Evolutionary conservation across 1,140 invertebrate genomes (phyloP), one percentile per base, ranked within the genome.

Genomic region (Plodia interpunctella): DNA sequence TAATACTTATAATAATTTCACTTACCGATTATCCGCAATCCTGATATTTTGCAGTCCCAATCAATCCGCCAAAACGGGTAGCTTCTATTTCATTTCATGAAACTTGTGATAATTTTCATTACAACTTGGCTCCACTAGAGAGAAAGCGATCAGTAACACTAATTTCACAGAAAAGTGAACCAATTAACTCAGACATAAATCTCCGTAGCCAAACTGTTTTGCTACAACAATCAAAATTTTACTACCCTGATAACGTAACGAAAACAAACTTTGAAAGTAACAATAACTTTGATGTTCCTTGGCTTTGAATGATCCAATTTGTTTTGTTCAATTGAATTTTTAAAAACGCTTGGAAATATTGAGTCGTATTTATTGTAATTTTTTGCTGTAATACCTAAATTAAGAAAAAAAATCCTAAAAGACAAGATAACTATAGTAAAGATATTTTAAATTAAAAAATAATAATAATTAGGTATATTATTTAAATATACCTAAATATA

Each of bases 301-400:
- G 38, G 15, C 13, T 44, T 32, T 32, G 30, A 5, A 6, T 1
- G 30, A 32, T 32, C 30, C 6, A 32, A 32, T 5, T 10, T 10
- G 1, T 32, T 32, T 10, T 32, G 11, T 32, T 32, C 4, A 8
- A 32, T 5, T 32, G 8, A 11, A 32, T 5, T 32, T 4, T 5
- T 32, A 25, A 25, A 3, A 25, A 25, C 6, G 2, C 21, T 25
- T 25, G 2, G 21, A 3, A 25, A 25, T 32, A 32, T 32, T 32
- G 30, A 9, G 4, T 5, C 30, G 30, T 32, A 6, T 25, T 25
- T 25, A 6, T 57, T 52, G 53, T 54, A 52, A 44, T 63, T 60
- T 11, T 51, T 25, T 25, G 21, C 6, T 25, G n/a, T n/a, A n/a
- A n/a, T n/a, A n/a, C n/a, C n/a, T n/a, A n/a, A n/a, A n/a, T n/a